Evolutionary conservation across 2,888 invertebrate genomes (phyloP).

Genomic region (Drosophila atroscutellata): DNA sequence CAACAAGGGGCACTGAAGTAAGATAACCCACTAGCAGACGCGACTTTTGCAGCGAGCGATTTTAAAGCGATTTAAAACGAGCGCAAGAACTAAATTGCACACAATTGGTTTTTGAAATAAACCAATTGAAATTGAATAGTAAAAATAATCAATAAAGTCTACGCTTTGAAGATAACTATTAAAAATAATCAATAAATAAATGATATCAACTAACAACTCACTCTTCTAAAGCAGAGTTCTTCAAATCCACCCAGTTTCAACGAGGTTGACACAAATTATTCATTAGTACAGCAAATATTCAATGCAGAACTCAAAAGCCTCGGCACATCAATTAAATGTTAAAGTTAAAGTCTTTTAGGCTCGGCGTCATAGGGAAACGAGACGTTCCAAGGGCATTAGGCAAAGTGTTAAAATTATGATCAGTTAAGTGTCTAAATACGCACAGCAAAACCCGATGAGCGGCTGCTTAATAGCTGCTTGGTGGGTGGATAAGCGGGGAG

Average conservation of each 20-base stretch:
- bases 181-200: too few relatives aligned
- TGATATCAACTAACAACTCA: background rate
- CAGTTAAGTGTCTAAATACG: constrained; percentile 78
- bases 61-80: constrained; percentile 33
- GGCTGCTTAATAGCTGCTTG: constrained; percentile 25
- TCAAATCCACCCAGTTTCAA: background rate
- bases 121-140: background rate
- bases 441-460: constrained; percentile 33
- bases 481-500: background rate
- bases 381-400: constrained; percentile 55
- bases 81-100: too few relatives aligned
- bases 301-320: background rate
- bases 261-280: background rate
- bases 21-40: constrained; percentile 19
- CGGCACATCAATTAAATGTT: background rate
- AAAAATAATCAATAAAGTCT: background rate
- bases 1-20: background rate
- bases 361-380: constrained; percentile 9
- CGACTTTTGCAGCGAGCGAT: constrained; percentile 13
- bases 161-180: too few relatives aligned
- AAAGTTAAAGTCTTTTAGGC: background rate
- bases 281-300: background rate
- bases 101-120: too few relatives aligned
- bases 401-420: constrained; percentile 80
- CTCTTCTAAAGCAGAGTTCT: background rate